A percentile compares a stretch with the other conserved stretches of the same genome.
Conservation (phyloP, 2,797 vertebrate genomes). For the Rousettus madagascariensis region DNA sequence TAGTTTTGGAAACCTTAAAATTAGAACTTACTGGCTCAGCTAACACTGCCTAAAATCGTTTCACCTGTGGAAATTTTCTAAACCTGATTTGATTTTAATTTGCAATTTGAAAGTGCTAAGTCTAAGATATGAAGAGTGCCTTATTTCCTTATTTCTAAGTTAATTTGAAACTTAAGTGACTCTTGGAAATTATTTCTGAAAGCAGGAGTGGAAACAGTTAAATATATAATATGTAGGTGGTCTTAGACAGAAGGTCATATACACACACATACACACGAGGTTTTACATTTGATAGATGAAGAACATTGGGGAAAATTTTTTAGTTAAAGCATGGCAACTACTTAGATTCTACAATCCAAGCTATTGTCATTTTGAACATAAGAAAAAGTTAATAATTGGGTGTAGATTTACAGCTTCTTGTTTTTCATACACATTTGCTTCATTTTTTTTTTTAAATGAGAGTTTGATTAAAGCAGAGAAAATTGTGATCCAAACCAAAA, state of each 20-base stretch:
- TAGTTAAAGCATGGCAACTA: neutral
- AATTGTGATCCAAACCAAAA: neutral
- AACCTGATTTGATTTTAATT: constrained; percentile 58
- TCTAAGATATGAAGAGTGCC: neutral
- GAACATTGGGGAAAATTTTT: neutral
- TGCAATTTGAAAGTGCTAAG: constrained; percentile 53
- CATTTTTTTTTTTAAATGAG: neutral
- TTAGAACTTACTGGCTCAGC: constrained; percentile 57
- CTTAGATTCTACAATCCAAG: neutral
- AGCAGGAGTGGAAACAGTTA: constrained; percentile 18
- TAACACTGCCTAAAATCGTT: constrained; percentile 25
- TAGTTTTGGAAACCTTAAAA: constrained; percentile 51
- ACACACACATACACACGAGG: neutral
- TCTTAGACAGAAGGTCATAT: neutral
- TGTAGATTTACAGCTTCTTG: neutral
- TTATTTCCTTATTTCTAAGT: constrained; percentile 40
- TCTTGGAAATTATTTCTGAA: neutral
- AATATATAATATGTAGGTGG: neutral
- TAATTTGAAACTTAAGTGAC: constrained; percentile 27
- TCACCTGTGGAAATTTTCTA: constrained; percentile 70
- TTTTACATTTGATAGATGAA: neutral
- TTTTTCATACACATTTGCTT: neutral
- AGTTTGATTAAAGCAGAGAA: neutral
- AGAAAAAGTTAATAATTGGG: neutral
- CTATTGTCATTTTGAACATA: neutral